Base-by-base conservation (phyloP, 2,888 invertebrate genomes). In the Tinea semifulvella region DNA sequence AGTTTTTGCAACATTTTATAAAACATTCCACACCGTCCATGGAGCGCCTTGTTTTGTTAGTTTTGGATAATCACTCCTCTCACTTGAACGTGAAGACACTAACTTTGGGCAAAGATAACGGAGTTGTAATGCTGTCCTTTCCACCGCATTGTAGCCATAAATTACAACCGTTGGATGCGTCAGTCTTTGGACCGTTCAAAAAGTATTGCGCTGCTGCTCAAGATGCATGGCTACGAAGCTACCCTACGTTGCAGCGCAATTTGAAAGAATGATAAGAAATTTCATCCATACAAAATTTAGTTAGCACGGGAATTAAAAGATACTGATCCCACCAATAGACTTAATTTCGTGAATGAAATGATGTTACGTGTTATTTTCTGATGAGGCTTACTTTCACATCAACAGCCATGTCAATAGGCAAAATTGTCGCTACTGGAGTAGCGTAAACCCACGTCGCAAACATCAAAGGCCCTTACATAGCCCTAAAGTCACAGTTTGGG, bases 141-240 rank as follows among this genome's bases (percentile, higher is more conserved):
- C 50, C 48, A 43, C 53, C 51, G 11, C 51, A 50, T 46, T 53
- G 53, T 40, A 49, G 44, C 45, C 51, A 52, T 39, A 48, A 48
- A 28, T 42, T 52, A 31, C 52, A 52, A 43, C 49, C 46, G 1
- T 35, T 52, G 10, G 51, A 53, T 25, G 28, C 44, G n/a, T 35
- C 48, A 31, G 48, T 50, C 2, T 50, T 46, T 20, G 50, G 52
- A 20, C 50, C 52, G 18, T 46, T 50, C 6, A 50, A 49, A 38
- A 36, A 42, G 45, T 46, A 45, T 50, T 47, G 19, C 42, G 44
- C 2, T 14, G 46, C 48, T 44, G 40, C 48, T 44, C 47, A 49
- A 47, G 50, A 52, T 45, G 49, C 48, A 47, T 52, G 51, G 48
- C 44, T 53, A 47, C 44, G 47, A 22, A 44, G 49, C 18, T 47